phyloP scores from a whole-genome alignment of 2,113 vertebrate species.

The Bambusicola thoracicus region DNA sequence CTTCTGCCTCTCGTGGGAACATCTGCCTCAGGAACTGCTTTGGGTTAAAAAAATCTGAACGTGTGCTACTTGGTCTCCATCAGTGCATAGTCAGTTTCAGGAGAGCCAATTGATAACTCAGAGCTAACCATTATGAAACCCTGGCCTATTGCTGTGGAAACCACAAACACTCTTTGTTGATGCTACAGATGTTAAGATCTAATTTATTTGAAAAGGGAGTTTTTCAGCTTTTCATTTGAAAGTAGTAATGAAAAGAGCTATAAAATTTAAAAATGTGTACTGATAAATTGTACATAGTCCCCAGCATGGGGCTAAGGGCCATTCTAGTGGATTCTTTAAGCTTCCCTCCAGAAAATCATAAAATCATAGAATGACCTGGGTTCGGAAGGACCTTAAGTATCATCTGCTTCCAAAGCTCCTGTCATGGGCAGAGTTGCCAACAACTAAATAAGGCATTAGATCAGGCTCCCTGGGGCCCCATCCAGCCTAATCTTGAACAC shows the following conservation, averaged over 20 bases:
- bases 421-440: not conserved
- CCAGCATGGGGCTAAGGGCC: not conserved
- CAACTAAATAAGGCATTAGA: not conserved
- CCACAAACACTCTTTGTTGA: not conserved
- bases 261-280: not conserved
- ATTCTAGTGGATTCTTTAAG: not conserved
- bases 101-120: fast-evolving
- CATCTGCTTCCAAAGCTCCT: too few relatives aligned
- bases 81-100: not conserved
- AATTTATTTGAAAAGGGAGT: not conserved
- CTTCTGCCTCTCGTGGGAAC: not conserved
- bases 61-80: not conserved
- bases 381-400: too few relatives aligned
- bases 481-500: not conserved
- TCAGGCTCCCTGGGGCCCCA: not conserved
- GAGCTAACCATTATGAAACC: constrained; percentile 13
- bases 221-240: not conserved
- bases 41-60: not conserved
- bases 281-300: not conserved
- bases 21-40: not conserved
- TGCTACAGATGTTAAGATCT: not conserved
- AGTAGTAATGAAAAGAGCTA: not conserved
- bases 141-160: not conserved
- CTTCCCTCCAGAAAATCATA: not conserved
- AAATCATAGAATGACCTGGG: too few relatives aligned